Conservation (phyloP, 1,140 invertebrate genomes). For the Pogonus chalceus region DNA sequence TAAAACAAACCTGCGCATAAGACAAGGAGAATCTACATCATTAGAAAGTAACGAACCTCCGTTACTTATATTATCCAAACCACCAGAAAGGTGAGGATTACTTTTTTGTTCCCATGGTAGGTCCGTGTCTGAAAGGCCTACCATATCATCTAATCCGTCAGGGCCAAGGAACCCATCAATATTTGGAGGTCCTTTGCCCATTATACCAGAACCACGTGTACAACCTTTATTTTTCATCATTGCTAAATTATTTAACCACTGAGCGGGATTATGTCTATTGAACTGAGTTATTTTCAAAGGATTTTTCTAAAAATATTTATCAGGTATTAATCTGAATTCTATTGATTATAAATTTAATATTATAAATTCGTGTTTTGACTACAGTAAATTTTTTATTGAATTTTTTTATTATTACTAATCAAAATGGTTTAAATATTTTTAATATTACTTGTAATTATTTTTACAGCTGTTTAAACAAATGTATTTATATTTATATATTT, state of each 20-base stretch:
- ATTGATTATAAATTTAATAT: too few relatives aligned
- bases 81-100: slow-evolving; percentile 29
- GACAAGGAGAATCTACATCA: slow-evolving; percentile 17
- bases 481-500: too few relatives aligned
- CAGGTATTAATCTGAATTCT: too few relatives aligned
- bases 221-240: slow-evolving; percentile 62
- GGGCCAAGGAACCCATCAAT: slow-evolving; percentile 41
- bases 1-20: slow-evolving; percentile 25
- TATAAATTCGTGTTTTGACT: too few relatives aligned
- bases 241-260: slow-evolving; percentile 69
- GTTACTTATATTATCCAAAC: slow-evolving; percentile 31
- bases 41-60: slow-evolving; percentile 12
- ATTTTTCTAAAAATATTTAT: slow-evolving; percentile 52
- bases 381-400: too few relatives aligned
- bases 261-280: slow-evolving; percentile 68
- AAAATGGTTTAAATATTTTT: too few relatives aligned
- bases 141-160: slow-evolving; percentile 42
- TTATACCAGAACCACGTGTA: slow-evolving; percentile 38
- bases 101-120: slow-evolving; percentile 33
- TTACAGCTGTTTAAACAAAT: too few relatives aligned
- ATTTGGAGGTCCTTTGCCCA: slow-evolving; percentile 24
- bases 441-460: too few relatives aligned
- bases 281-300: slow-evolving; percentile 81
- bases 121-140: slow-evolving; percentile 30
- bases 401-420: too few relatives aligned